These are phyloP conservation scores for Tipula lateralis DNA, from an alignment of 2,888 invertebrate genomes.

Conservation along the genomic window DNA sequence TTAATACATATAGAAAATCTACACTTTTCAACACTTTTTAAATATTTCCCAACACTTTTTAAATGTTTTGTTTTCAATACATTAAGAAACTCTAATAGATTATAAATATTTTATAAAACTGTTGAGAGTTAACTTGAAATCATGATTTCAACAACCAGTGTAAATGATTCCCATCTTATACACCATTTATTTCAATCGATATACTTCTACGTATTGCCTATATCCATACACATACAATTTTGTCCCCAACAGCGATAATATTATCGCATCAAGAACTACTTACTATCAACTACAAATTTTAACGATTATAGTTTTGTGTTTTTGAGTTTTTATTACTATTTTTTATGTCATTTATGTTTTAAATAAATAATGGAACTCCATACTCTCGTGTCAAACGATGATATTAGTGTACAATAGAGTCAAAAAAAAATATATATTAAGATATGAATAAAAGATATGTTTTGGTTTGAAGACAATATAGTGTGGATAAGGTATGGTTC, in stretches of 20 bases:
- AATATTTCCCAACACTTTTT: neutral
- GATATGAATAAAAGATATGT: slow-evolving; percentile 4
- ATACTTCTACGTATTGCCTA: neutral
- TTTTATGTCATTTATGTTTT: slow-evolving; percentile 15
- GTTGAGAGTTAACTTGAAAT: too few relatives aligned
- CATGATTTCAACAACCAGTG: neutral
- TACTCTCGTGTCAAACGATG: neutral
- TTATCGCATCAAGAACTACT: neutral
- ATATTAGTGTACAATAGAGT: neutral
- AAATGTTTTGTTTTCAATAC: neutral
- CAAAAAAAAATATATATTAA: neutral
- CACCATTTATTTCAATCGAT: neutral
- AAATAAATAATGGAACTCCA: neutral
- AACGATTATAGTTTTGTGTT: slow-evolving; percentile 19
- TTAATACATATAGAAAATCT: neutral
- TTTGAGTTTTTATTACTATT: neutral
- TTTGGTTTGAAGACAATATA: neutral
- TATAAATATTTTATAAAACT: too few relatives aligned
- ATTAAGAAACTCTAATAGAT: too few relatives aligned
- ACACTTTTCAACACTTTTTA: neutral
- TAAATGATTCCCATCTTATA: neutral
- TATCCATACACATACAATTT: neutral
- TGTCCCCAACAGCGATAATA: neutral
- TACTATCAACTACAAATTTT: slow-evolving; percentile 13
- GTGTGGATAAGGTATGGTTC: neutral